Conservation (phyloP, 1,140 invertebrate genomes). For the Linepithema humile region DNA sequence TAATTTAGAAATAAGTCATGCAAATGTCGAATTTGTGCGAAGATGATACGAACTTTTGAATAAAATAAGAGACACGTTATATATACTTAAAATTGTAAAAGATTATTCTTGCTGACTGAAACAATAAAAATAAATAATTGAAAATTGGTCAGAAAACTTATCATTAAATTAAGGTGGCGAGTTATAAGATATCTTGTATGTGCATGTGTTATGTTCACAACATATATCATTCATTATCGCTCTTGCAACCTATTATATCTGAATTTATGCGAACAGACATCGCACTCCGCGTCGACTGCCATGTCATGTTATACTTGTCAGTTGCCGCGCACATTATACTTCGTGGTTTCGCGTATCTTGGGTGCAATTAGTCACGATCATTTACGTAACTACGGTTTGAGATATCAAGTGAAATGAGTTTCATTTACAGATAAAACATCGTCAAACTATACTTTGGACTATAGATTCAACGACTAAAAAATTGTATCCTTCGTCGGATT, state of each 20-base stretch:
- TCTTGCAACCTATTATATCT: constrained; percentile 52
- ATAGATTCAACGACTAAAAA: neutral
- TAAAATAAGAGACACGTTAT: neutral
- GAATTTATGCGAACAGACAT: constrained; percentile 45
- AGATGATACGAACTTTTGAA: neutral
- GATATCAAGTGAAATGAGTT: neutral
- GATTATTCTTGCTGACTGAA: no score
- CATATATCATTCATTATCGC: constrained; percentile 58
- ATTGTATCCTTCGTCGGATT: neutral
- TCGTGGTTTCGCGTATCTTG: neutral
- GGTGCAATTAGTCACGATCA: neutral
- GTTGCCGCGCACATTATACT: neutral
- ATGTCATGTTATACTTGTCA: neutral
- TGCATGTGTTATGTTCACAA: neutral
- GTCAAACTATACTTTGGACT: neutral
- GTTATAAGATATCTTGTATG: no score
- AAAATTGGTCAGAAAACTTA: no score
- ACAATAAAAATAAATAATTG: no score
- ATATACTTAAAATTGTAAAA: no score
- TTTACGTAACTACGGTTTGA: neutral
- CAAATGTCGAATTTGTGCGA: neutral
- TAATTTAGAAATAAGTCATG: constrained; percentile 27
- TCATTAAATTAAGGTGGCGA: no score
- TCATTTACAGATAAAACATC: neutral
- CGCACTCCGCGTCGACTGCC: constrained; percentile 37